These are phyloP conservation scores for Antheraea assamensis DNA, from an alignment of 2,888 invertebrate genomes.

Conservation along the genomic window DNA sequence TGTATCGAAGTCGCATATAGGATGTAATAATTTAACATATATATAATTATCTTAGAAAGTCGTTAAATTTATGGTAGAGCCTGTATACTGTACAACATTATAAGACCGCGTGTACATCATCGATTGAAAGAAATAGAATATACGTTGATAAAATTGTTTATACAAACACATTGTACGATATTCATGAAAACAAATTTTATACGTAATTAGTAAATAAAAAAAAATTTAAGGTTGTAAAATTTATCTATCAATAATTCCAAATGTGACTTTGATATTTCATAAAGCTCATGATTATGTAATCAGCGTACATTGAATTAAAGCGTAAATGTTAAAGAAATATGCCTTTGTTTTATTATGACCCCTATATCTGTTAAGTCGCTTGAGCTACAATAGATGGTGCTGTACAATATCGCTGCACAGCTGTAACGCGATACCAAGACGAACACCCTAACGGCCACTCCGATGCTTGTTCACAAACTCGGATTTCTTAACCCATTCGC, in stretches of 20 bases:
- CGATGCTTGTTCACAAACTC: too few relatives aligned
- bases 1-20: too few relatives aligned
- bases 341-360: conserved; percentile 20
- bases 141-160: conserved; percentile 25
- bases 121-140: not conserved
- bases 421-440: too few relatives aligned
- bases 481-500: too few relatives aligned
- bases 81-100: not conserved
- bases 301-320: conserved; percentile 75
- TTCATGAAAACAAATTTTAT: not conserved
- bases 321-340: conserved; percentile 64
- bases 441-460: too few relatives aligned
- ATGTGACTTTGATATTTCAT: conserved; percentile 74
- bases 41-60: too few relatives aligned
- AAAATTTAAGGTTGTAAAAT: conserved; percentile 74
- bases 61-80: too few relatives aligned
- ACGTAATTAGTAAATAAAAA: conserved; percentile 15
- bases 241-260: conserved; percentile 30
- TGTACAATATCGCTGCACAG: too few relatives aligned
- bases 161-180: conserved; percentile 57
- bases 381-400: too few relatives aligned
- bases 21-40: too few relatives aligned
- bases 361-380: not conserved
- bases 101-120: not conserved
- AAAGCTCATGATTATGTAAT: conserved; percentile 76